Conservation (phyloP, 2,797 vertebrate genomes). For the Sciurus vulgaris region DNA sequence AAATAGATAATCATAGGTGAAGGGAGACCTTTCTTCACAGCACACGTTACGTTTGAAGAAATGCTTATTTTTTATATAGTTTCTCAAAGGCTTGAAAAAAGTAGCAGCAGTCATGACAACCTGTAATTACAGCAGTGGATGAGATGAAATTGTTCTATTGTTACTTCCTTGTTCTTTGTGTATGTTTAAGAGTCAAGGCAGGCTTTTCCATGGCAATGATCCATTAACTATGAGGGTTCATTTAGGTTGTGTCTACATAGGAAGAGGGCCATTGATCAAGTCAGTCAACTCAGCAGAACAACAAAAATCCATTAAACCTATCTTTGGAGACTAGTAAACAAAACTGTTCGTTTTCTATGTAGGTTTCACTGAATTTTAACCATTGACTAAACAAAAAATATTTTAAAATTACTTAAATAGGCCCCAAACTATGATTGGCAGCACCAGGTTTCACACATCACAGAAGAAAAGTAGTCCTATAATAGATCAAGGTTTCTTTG, state of each 20-base stretch:
- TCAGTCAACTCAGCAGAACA: background rate
- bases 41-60: slow-evolving; percentile 68
- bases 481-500: background rate
- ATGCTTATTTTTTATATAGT: slow-evolving; percentile 22
- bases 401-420: background rate
- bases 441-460: background rate
- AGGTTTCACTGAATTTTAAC: slow-evolving; percentile 50
- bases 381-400: background rate
- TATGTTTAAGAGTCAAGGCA: slow-evolving; percentile 61
- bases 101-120: background rate
- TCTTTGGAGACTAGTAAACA: background rate
- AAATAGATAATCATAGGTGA: background rate
- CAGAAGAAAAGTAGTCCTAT: background rate
- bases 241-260: background rate
- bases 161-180: slow-evolving; percentile 69
- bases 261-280: background rate
- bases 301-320: background rate
- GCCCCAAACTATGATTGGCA: background rate
- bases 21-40: background rate
- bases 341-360: background rate
- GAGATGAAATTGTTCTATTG: slow-evolving; percentile 20
- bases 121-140: slow-evolving; percentile 59
- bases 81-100: slow-evolving; percentile 62
- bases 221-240: slow-evolving; percentile 20
- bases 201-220: slow-evolving; percentile 20